Conservation (phyloP, 2,797 vertebrate genomes). For the Myotis findleyi region DNA sequence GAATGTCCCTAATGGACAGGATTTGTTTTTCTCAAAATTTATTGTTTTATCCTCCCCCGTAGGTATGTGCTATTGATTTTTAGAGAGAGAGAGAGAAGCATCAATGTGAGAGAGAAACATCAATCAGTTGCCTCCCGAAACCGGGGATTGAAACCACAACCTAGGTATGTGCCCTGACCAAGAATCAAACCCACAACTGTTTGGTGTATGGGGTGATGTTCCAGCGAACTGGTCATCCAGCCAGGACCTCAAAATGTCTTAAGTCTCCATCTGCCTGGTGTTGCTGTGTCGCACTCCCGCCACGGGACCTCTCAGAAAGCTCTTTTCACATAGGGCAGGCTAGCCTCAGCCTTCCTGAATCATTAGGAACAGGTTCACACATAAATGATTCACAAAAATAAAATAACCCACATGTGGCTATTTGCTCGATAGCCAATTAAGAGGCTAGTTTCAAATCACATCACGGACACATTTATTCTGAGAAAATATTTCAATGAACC, state of each 20-base stretch:
- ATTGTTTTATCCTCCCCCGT: not conserved
- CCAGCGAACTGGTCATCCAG: not conserved
- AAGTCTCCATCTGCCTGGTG: not conserved
- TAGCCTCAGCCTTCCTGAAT: not conserved
- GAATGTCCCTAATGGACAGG: fast-evolving
- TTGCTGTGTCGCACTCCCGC: not conserved
- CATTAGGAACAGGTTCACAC: not conserved
- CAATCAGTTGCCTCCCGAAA: not conserved
- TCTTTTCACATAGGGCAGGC: fast-evolving
- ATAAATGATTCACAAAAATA: not conserved
- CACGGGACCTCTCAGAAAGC: not conserved
- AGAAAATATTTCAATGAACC: not conserved
- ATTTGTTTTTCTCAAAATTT: not conserved
- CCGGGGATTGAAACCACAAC: not conserved
- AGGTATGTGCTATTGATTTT: not conserved
- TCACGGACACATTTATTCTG: not conserved
- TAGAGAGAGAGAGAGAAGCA: not conserved
- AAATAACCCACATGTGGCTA: not conserved
- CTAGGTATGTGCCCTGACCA: not conserved
- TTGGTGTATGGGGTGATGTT: not conserved
- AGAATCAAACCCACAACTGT: not conserved
- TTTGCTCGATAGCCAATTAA: not conserved
- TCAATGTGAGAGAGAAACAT: not conserved
- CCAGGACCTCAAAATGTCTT: not conserved
- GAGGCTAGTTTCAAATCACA: not conserved